Conservation (phyloP, 2,113 vertebrate species). For the Hemibagrus wyckioides region DNA sequence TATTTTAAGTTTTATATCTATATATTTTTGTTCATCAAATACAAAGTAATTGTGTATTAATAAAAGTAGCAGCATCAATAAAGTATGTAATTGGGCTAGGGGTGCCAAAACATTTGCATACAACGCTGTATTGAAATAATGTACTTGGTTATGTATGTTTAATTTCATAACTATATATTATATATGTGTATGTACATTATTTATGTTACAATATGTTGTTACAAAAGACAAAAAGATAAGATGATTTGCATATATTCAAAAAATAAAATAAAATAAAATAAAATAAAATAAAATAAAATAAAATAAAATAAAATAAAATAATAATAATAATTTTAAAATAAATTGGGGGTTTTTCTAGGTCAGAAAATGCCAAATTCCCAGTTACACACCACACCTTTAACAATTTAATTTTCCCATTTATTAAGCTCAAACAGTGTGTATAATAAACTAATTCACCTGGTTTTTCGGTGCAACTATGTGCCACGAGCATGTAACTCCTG, state of each 20-base stretch:
- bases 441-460: conserved; percentile 76
- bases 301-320: background rate
- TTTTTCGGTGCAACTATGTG: conserved; percentile 93
- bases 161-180: too few species aligned
- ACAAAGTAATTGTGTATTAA: too few species aligned
- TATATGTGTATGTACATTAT: background rate
- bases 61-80: too few species aligned
- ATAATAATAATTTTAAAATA: background rate
- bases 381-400: background rate
- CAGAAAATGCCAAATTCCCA: background rate
- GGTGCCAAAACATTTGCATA: background rate
- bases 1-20: too few species aligned
- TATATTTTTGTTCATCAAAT: too few species aligned
- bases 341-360: background rate
- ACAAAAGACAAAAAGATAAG: too few species aligned
- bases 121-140: too few species aligned
- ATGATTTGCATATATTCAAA: too few species aligned
- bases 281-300: background rate
- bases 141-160: too few species aligned
- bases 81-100: too few species aligned
- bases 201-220: background rate
- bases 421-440: background rate
- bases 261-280: background rate
- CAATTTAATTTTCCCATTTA: background rate
- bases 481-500: conserved; percentile 94